Base-by-base conservation (phyloP, 2,888 invertebrate species). In the Nemoura dubitans region DNA sequence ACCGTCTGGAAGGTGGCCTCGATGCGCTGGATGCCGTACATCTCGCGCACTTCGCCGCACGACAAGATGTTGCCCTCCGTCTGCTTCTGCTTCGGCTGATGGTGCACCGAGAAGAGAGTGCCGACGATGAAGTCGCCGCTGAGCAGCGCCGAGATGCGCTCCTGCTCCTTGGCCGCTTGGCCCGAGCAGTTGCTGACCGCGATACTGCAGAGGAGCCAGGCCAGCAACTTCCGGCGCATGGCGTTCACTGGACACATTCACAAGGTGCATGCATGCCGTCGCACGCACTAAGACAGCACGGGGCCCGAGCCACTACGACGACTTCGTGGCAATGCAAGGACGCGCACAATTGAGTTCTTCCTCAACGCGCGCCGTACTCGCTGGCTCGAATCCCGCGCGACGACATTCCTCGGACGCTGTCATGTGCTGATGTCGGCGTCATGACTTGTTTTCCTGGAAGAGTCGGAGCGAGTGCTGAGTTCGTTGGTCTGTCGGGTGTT, bases 11-110 rank as follows among this genome's bases (percentile, higher is more conserved):
- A 92, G 29, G 94, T 93, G 26, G 93, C 94, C 91, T 95, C 95
- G 27, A 94, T 94, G 88, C 96, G 92, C 91, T 96, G 96, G 86
- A 96, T 95, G 83, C 96, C 96, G 91, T 96, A 96, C 90, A 94
- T 94, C 90, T 96, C 96, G 90, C 95, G 93, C 88, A 96, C 84
- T 29, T 87, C 87, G 0, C 93, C 93, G 89, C 94, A 94, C n/a
- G 91, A 91, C 82, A 91, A 87, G 0, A 90, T 89, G 88, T 90
- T 90, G 14, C 90, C 91, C 59, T 76, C 84, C 0, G 86, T 87
- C 5, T 89, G 89, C 85, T 90, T 89, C 87, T 90, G 89, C 77
- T 90, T 90, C 7, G 93, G 94, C 86, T 92, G 92, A 86, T 93
- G 91, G 89, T 94, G 94, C 0, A 94, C 90, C 0, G 94, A 92